Conservation (phyloP, 2,888 invertebrate species). For the Fragum fragum region DNA sequence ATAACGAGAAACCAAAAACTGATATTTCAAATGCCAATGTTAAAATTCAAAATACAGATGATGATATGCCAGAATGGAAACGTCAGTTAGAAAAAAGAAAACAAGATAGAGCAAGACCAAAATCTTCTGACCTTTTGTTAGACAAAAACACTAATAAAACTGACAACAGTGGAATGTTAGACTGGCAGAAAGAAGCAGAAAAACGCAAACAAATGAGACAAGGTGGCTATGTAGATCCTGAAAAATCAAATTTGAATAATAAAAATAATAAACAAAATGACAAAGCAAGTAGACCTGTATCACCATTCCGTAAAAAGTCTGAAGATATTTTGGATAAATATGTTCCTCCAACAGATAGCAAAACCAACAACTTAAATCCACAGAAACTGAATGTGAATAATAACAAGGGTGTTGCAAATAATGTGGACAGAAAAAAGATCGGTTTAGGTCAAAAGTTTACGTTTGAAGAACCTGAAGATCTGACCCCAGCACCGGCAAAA, state of each 20-base stretch:
- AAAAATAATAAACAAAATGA: constrained; percentile 17
- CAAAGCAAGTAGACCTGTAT: constrained; percentile 38
- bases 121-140: constrained; percentile 68
- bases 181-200: constrained; percentile 83
- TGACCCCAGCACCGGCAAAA: constrained; percentile 38
- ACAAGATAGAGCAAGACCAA: constrained; percentile 62
- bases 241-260: constrained; percentile 55
- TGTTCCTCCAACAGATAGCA: constrained; percentile 11
- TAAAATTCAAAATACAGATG: constrained; percentile 30
- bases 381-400: constrained; percentile 5
- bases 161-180: constrained; percentile 61
- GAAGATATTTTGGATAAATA: constrained; percentile 10
- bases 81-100: constrained; percentile 63
- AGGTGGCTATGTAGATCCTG: constrained; percentile 78
- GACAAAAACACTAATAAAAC: constrained; percentile 49
- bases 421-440: constrained; percentile 66
- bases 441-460: constrained; percentile 67
- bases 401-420: background rate
- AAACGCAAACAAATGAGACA: constrained; percentile 75
- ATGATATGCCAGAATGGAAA: constrained; percentile 73
- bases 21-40: constrained; percentile 37
- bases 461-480: constrained; percentile 50
- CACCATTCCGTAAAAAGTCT: constrained; percentile 38
- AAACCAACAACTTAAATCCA: constrained; percentile 39
- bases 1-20: constrained; percentile 39